Evolutionary conservation across 1,140 invertebrate species (phyloP).

Genomic region (Anastrepha ludens): DNA sequence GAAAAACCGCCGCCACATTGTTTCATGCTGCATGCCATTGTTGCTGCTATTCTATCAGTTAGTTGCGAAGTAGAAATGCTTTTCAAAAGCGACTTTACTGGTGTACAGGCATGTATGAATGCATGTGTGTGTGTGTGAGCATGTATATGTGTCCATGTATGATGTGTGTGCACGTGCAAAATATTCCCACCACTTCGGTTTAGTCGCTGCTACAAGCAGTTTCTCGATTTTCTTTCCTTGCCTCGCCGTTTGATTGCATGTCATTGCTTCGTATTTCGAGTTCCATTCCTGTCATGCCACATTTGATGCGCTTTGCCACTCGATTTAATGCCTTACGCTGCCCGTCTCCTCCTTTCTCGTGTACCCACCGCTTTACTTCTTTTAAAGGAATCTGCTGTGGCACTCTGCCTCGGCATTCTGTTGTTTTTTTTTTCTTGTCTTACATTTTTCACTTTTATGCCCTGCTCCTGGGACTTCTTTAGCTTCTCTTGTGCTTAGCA

Average conservation of each 20-base stretch:
- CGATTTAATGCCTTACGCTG: constrained; percentile 6
- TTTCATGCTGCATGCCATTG: not conserved
- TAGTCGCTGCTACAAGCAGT: not conserved
- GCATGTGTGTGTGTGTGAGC: not conserved
- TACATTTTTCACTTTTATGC: not conserved
- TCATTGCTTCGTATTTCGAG: constrained; percentile 35
- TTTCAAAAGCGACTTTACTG: not conserved
- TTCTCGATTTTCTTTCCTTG: not conserved
- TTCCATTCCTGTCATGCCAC: constrained; percentile 43
- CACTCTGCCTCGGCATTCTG: not conserved
- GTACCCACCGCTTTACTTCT: not conserved
- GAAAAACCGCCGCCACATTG: constrained; percentile 13
- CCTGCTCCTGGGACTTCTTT: constrained; percentile 13
- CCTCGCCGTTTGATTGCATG: constrained; percentile 18
- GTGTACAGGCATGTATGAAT: not conserved
- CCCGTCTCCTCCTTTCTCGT: not conserved
- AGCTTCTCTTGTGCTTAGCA: not conserved
- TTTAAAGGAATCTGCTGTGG: constrained; percentile 6
- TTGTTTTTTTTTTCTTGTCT: not conserved
- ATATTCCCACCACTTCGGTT: constrained; percentile 24
- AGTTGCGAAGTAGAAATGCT: not conserved
- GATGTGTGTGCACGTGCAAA: not conserved
- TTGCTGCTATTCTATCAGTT: not conserved
- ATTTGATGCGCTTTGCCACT: constrained; percentile 43
- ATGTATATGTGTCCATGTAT: too few species aligned